Percentiles rank a stretch among this genome's conserved stretches.
Conservation (phyloP, 2,797 vertebrate genomes). For the Hippoglossus hippoglossus region DNA sequence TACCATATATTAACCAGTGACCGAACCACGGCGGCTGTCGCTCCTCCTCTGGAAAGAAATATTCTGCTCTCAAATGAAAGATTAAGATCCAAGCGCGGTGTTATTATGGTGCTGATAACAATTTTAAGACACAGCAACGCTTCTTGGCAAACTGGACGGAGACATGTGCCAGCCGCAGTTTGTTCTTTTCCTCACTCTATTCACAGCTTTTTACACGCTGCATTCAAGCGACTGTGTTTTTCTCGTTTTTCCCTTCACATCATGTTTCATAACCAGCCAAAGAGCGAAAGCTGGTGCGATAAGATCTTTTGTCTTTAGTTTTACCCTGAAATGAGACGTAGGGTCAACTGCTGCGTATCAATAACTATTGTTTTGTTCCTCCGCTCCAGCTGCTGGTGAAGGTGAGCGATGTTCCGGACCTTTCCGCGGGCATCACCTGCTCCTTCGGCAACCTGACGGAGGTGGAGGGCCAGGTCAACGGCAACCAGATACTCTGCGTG, state of each 20-base stretch:
- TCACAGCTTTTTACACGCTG: slow-evolving; percentile 4
- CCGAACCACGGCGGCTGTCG: slow-evolving; percentile 3
- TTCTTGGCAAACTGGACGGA: slow-evolving; percentile 29
- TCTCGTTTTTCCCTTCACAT: not conserved
- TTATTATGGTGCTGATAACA: slow-evolving; percentile 19
- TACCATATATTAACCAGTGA: slow-evolving; percentile 5
- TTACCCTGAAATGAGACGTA: too few relatives aligned
- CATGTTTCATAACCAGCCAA: not conserved
- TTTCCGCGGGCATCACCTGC: slow-evolving; percentile 92
- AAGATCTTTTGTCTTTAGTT: too few relatives aligned
- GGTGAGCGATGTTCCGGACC: slow-evolving; percentile 93
- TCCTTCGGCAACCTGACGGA: slow-evolving; percentile 96
- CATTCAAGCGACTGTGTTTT: too few relatives aligned
- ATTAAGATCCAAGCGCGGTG: slow-evolving; percentile 23
- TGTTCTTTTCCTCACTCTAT: slow-evolving; percentile 32
- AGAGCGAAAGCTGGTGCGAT: too few relatives aligned
- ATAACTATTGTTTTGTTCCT: not conserved
- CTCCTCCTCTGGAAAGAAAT: too few relatives aligned
- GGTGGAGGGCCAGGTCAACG: slow-evolving; percentile 91
- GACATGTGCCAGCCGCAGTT: slow-evolving; percentile 41
- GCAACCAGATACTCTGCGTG: slow-evolving; percentile 92
- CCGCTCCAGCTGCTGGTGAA: slow-evolving; percentile 88
- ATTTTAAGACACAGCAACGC: slow-evolving; percentile 29
- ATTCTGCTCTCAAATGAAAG: not conserved
- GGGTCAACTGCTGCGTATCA: not conserved